Conservation (phyloP, 2,113 vertebrate species). For the Stictonetta naevosa region DNA sequence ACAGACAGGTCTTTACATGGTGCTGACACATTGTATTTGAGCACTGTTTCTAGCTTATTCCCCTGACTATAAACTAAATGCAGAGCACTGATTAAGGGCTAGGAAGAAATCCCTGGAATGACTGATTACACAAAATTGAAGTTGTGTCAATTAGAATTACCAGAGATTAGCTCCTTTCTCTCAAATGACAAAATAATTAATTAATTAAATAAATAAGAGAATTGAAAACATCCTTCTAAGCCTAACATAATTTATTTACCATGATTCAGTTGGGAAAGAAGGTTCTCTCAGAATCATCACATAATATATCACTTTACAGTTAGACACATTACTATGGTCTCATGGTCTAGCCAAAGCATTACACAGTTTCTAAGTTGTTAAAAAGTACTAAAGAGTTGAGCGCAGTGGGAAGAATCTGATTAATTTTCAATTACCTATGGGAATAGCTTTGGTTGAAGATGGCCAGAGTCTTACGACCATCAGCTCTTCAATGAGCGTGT, state of each 20-base stretch:
- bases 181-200: background rate
- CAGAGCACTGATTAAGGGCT: background rate
- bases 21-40: background rate
- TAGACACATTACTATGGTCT: background rate
- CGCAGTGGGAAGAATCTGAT: background rate
- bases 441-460: background rate
- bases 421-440: background rate
- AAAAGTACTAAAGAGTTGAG: background rate
- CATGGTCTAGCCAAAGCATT: background rate
- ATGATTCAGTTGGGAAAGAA: background rate
- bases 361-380: background rate
- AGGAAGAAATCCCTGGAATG: background rate
- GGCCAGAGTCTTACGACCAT: background rate
- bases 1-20: background rate
- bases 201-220: background rate
- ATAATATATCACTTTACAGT: background rate
- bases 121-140: background rate
- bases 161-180: background rate
- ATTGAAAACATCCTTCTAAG: background rate
- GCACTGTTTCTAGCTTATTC: background rate
- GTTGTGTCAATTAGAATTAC: constrained; percentile 7
- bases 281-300: background rate
- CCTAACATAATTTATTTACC: background rate
- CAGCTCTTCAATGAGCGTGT: background rate
- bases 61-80: background rate